Conservation (phyloP, 2,113 vertebrate species). For the Poeciliopsis prolifica region DNA sequence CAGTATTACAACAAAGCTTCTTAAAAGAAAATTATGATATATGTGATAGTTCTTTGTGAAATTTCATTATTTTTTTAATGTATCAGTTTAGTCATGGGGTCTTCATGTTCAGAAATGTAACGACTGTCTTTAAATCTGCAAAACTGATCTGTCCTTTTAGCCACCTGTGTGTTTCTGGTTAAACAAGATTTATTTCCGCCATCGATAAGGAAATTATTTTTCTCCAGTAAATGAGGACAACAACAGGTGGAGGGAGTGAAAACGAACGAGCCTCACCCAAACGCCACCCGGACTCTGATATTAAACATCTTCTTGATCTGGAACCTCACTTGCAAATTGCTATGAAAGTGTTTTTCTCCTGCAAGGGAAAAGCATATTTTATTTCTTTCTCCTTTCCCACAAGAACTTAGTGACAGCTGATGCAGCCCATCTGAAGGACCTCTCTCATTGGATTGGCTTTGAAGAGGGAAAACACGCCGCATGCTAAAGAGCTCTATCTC, state of each 20-base stretch:
- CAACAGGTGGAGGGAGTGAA: constrained; percentile 40
- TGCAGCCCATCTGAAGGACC: constrained; percentile 25
- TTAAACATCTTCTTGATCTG: constrained; percentile 17
- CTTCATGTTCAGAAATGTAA: not conserved
- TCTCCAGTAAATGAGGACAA: not conserved
- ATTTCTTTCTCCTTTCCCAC: not conserved
- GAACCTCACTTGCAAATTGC: constrained; percentile 25
- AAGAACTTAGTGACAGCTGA: constrained; percentile 17
- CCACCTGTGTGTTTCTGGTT: constrained; percentile 2
- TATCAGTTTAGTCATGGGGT: no score
- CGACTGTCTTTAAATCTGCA: not conserved
- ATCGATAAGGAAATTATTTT: constrained; percentile 9
- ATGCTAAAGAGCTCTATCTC: constrained; percentile 17
- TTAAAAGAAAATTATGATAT: no score
- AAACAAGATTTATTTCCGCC: constrained; percentile 12
- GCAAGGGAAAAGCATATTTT: not conserved
- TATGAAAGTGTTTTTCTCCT: constrained; percentile 25
- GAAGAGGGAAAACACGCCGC: constrained; percentile 19
- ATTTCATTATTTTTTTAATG: no score
- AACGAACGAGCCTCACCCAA: constrained; percentile 34
- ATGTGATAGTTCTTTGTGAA: no score
- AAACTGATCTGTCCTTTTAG: not conserved
- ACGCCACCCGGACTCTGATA: constrained; percentile 23
- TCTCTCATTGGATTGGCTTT: constrained; percentile 44
- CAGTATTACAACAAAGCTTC: no score